Base-by-base conservation (phyloP, 2,888 invertebrate genomes). In the Oeneis ivallda region DNA sequence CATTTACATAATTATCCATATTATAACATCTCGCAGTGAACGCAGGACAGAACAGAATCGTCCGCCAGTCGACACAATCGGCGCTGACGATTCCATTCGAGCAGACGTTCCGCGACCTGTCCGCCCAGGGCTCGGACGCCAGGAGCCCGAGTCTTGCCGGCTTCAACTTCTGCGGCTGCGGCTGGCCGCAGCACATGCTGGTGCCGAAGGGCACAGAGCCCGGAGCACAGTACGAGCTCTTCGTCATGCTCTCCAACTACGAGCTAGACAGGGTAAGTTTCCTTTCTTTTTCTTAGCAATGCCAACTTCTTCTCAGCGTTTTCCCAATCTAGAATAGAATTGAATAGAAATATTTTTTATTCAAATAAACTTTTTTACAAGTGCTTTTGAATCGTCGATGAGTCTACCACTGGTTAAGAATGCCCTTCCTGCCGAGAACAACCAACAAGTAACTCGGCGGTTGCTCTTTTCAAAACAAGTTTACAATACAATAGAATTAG, bases 81-180 rank as follows among this genome's bases (percentile, higher is more conserved):
- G 84, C 92, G 0, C 81, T 94, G 64, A 93, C 93, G 13, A 92
- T 94, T 67, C 93, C 93, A 1, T 93, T 93, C 80, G 93, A 93
- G 76, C 90, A 92, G 72, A 93, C 93, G 1, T 94, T 94, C 91
- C 87, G 93, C 53, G 91, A 93, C 76, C 80, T 94, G 59, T 86
- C 89, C 4, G 66, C 65, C 0, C 84, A 84, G 70, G 79, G 78
- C 64, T 67, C 72, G 39, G 72, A 84, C 76, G 76, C 86, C n/a
- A 75, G 76, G 1, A 72, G 71, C 13, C 49, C 68, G 1, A 67
- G 71, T 19, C 80, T 86, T 3, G 84, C 86, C 3, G 70, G 82
- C 37, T 92, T 93, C 82, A 93, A 93, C 83, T 93, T 85, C 87
- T 94, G 94, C 83, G 94, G 94, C 59, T 94, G 94, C 74, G 93